Percentiles rank a stretch among this genome's conserved stretches.
Evolutionary conservation across 1,140 invertebrate genomes (phyloP).

Genomic region (Bombus polaris): DNA sequence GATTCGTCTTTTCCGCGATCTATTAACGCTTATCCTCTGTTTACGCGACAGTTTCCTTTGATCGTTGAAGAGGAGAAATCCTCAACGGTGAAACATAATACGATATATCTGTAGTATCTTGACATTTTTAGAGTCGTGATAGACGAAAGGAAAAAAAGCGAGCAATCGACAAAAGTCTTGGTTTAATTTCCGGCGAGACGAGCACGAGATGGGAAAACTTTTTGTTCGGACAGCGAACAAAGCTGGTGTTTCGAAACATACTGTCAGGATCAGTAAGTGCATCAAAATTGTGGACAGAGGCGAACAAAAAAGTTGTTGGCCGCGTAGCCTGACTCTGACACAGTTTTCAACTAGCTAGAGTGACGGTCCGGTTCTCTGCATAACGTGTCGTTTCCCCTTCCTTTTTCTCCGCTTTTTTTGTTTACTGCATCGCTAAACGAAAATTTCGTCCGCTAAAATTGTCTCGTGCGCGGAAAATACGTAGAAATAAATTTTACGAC

Average conservation of each 20-base stretch:
- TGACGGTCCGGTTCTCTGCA: conserved; percentile 3
- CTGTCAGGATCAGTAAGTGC: conserved; percentile 46
- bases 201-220: conserved; percentile 39
- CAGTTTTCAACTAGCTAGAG: conserved; percentile 26
- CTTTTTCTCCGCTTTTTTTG: not conserved
- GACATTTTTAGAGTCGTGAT: too few species aligned
- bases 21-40: too few species aligned
- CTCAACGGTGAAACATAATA: not conserved
- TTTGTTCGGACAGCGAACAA: conserved; percentile 19
- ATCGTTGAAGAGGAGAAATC: not conserved
- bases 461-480: not conserved
- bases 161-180: conserved; percentile 9
- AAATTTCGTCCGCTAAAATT: conserved; percentile 11
- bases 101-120: not conserved
- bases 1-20: too few species aligned
- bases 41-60: too few species aligned
- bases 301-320: conserved; percentile 38
- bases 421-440: conserved; percentile 12
- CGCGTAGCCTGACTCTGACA: conserved; percentile 40
- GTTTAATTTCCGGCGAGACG: conserved; percentile 23
- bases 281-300: conserved; percentile 42
- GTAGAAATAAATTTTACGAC: not conserved
- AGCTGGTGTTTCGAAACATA: conserved; percentile 16
- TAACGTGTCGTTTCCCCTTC: conserved; percentile 4
- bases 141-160: too few species aligned